Evolutionary conservation across 2,888 invertebrate genomes (phyloP), one percentile per base, ranked within the genome.

Genomic region (Idaea aversata): DNA sequence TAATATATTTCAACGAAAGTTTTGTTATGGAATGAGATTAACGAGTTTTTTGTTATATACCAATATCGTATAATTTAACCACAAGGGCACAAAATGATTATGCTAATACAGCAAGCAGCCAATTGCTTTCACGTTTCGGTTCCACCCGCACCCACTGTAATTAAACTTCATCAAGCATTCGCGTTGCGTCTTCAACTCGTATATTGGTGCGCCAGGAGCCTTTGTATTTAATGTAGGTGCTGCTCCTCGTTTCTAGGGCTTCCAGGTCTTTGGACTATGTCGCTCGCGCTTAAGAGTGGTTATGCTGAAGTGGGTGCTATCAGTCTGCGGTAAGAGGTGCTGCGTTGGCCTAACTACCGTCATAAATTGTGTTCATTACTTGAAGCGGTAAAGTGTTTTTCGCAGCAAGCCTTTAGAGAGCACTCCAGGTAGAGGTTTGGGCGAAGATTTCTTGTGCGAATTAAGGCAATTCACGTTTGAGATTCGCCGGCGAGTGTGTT

Each of bases 151-250:
- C 59, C 73, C 74, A 76, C 72, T 77, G 86, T 86, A 87, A 87
- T 87, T 87, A 87, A 86, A 86, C 81, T 85, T 85, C 82, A 86
- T 88, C 85, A 83, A 74, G 76, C 77, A 86, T 83, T 86, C 85
- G 77, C 74, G 78, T 75, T 85, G 79, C 79, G 85, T 85, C 84
- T 83, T 77, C 79, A 71, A 72, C 79, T 74, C 72, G 78, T 84
- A 82, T 80, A 85, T 83, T 82, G 81, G 78, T 79, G 68, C 74
- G 72, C 72, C 75, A 77, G 77, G 69, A 77, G 76, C 78, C 78
- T 73, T 75, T 72, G 77, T 76, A 70, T 70, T 77, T 74, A 76
- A 75, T 76, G 77, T 77, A 74, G 75, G 75, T 67, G 76, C 68
- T 72, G 77, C 74, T 68, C 71, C 70, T 75, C 70, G 66, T 73